Evolutionary conservation across 2,797 vertebrate species (phyloP).

Genomic region (Betta splendens): DNA sequence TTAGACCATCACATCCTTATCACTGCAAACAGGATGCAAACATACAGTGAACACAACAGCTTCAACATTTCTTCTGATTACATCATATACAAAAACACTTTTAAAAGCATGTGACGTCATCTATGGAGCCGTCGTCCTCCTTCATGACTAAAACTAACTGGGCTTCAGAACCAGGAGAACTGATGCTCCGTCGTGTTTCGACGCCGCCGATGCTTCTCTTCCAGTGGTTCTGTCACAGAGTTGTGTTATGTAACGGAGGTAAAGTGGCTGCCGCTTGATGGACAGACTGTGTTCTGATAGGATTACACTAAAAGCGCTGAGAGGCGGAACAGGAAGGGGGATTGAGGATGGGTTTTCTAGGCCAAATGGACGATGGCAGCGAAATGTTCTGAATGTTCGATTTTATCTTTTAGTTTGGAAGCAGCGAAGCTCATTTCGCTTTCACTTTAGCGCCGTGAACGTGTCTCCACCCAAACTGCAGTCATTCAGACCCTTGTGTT

Average conservation of each 20-base stretch:
- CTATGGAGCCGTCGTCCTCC: too few species aligned
- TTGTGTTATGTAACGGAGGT: constrained; percentile 66
- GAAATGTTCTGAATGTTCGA: constrained; percentile 5
- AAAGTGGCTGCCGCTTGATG: constrained; percentile 63
- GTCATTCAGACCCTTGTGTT: too few species aligned
- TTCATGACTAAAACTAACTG: too few species aligned
- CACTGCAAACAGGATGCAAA: neutral
- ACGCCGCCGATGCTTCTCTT: constrained; percentile 5
- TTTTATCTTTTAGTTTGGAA: neutral
- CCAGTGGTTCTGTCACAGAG: neutral
- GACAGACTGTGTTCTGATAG: constrained; percentile 65
- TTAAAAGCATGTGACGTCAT: too few species aligned
- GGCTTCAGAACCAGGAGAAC: too few species aligned
- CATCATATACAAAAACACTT: constrained; percentile 2
- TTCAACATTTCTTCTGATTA: neutral
- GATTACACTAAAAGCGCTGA: constrained; percentile 65
- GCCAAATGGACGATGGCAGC: constrained; percentile 27
- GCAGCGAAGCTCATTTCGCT: neutral
- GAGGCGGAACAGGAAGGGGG: constrained; percentile 33
- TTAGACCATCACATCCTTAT: neutral
- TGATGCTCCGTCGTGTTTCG: too few species aligned
- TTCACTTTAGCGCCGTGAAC: neutral
- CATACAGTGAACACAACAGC: neutral
- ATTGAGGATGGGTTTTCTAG: constrained; percentile 40
- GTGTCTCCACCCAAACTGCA: too few species aligned